phyloP scores from a whole-genome alignment of 2,888 invertebrate genomes.

The Eristalis tenax region DNA sequence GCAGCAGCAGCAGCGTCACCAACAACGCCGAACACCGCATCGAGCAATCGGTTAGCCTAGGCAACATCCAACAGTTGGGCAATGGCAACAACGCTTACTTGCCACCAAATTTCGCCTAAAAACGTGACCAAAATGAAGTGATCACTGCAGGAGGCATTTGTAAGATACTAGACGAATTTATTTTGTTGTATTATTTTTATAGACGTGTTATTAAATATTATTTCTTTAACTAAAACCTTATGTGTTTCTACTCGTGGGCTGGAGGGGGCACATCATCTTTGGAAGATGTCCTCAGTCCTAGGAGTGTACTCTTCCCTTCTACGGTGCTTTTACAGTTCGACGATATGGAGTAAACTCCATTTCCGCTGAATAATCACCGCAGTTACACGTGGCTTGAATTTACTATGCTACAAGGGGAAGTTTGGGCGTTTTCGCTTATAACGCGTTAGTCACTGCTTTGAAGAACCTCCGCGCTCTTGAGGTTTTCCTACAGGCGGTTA shows the following conservation, averaged over 20 bases:
- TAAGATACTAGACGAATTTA: slow-evolving; percentile 38
- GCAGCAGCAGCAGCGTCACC: slow-evolving; percentile 49
- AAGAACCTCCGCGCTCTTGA: too few relatives aligned
- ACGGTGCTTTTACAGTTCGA: too few relatives aligned
- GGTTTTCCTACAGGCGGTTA: too few relatives aligned
- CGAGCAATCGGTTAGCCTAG: slow-evolving; percentile 28
- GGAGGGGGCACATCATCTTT: not conserved
- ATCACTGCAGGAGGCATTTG: not conserved
- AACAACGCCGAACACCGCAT: slow-evolving; percentile 54
- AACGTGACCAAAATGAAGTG: not conserved
- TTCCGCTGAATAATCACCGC: too few relatives aligned
- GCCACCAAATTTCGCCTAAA: slow-evolving; percentile 77
- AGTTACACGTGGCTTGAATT: too few relatives aligned
- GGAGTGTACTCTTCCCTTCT: too few relatives aligned
- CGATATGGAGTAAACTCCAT: too few relatives aligned
- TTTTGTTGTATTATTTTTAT: slow-evolving; percentile 29
- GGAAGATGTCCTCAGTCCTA: too few relatives aligned
- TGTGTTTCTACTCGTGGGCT: not conserved
- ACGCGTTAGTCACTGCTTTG: too few relatives aligned
- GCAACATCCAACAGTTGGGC: slow-evolving; percentile 33
- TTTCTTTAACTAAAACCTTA: not conserved
- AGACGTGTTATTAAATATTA: not conserved
- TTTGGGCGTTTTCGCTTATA: too few relatives aligned
- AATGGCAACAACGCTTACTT: slow-evolving; percentile 77
- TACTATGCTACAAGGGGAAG: too few relatives aligned